Conservation (phyloP, 2,113 vertebrate genomes). For the Seriola rivoliana region DNA sequence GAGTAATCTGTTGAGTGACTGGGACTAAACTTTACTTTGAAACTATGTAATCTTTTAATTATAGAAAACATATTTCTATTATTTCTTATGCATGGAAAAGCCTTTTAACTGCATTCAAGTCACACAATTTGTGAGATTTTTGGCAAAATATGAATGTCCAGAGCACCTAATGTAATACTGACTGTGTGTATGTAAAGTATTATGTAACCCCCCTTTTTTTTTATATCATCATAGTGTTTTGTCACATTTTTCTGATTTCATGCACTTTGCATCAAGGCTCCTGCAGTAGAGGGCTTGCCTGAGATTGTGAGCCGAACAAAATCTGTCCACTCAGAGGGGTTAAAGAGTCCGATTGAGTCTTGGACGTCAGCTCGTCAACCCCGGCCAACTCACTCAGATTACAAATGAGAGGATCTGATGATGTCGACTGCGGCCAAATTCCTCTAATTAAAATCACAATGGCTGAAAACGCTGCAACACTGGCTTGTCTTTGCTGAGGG, state of each 20-base stretch:
- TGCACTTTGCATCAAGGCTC: constrained; percentile 12
- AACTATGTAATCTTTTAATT: background rate
- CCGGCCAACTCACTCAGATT: constrained; percentile 69
- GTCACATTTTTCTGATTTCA: background rate
- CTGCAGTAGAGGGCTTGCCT: constrained; percentile 12
- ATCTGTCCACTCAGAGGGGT: constrained; percentile 62
- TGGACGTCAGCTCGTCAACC: constrained; percentile 59
- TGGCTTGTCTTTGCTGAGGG: constrained; percentile 55
- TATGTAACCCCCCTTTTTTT: background rate
- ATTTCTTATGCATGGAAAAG: background rate
- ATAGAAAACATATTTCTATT: background rate
- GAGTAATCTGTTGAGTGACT: constrained; percentile 28
- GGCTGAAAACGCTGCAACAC: constrained; percentile 50
- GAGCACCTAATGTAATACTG: background rate
- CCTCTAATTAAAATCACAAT: constrained; percentile 79
- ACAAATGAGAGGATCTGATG: constrained; percentile 75
- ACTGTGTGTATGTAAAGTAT: too few species aligned
- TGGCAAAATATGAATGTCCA: background rate
- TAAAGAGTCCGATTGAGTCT: constrained; percentile 66
- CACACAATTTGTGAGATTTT: background rate
- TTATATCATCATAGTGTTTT: background rate
- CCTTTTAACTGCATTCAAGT: background rate
- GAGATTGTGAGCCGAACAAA: constrained; percentile 41
- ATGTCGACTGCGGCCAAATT: constrained; percentile 64
- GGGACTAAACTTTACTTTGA: constrained; percentile 9